Base-by-base conservation (phyloP, 2,888 invertebrate genomes). In the Dysmachus trigonus region DNA sequence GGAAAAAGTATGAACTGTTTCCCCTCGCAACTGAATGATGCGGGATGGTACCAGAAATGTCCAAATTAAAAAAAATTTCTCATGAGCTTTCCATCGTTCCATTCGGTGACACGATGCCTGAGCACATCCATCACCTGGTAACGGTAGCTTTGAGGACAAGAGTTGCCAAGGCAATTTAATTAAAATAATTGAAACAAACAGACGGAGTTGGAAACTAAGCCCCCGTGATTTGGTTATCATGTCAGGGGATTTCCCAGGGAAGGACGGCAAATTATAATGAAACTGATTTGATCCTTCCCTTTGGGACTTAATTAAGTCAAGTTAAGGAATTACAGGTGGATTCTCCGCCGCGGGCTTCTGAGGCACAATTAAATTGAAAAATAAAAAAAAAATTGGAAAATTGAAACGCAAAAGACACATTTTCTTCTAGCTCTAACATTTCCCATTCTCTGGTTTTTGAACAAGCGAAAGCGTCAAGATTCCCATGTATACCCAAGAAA, bases 161-260 rank as follows among this genome's bases (percentile, higher is more conserved):
- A 81, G 79, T 86, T 86, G 77, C 79, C 41, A 86, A 31, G 85
- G 85, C 72, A 86, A 86, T 86, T 86, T 81, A 86, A 86, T 86
- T 86, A 86, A 86, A 86, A 79, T 86, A 86, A 86, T 86, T 86
- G 85, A 86, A 86, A 86, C 73, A 84, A 84, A 83, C 81, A 81
- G 62, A 81, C 62, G 33, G 30, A 77, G 77, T 47, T 62, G 62
- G 81, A 62, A 62, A 33, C 27, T 51, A 53, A 81, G 62, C 53
- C 33, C 33, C 31, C 81, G 53, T 81, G 81, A 81, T 81, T 53
- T 81, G 81, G 53, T 62, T 47, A 79, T 79, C 53, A 81, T 53
- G 81, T 31, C 53, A 31, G 33, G 22, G 62, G 62, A 81, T 81
- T 81, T 81, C 15, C 33, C 30, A 30, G 35, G 81, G 33, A 22